Evolutionary conservation across 2,888 invertebrate genomes (phyloP), one percentile per base, ranked within the genome.

Genomic region (Caenorhabditis zanzibari): DNA sequence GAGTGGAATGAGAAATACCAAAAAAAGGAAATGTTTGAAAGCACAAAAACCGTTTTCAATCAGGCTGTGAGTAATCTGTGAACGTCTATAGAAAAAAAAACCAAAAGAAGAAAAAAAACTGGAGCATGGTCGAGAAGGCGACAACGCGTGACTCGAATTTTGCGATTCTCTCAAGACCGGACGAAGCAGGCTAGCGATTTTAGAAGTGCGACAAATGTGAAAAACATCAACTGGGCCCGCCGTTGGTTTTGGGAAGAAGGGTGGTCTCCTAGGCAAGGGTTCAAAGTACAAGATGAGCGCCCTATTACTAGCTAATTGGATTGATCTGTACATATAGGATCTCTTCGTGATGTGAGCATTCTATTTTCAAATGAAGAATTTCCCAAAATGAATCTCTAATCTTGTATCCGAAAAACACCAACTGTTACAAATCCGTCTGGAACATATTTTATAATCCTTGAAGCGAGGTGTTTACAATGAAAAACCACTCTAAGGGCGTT

Each of bases 51-150:
- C 35, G 56, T 71, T 47, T 63, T 59, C 77, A 71, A 69, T 71
- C 63, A 79, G 63, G 41, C 64, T 71, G n/a, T n/a, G 35, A 64
- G 64, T 79, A 71, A 79, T 79, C 79, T 71, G 71, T 71, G 79
- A 71, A 71, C 79, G 63, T 26, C 56, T 44, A 38, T 6, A 12
- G 12, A 54, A 19, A 22, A 54, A 75, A 41, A 19, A 44, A 69
- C 7, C 44, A n/a, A 10, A 47, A 47, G 19, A 49, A 71, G 16
- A 10, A 58, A 54, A 24, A 63, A 71, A 54, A 52, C 61, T 19
- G 26, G 63, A 69, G 68, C 68, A 68, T 49, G 12, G 32, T 16
- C 24, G 54, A 69, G 26, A 61, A 56, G 35, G 35, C 56, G 56
- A 24, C 52, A 71, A 44, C 63, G 79, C 71, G 64, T 79, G 79